These are phyloP conservation scores for Onychostruthus taczanowskii DNA, from an alignment of 2,113 vertebrate genomes.

Conservation along the genomic window DNA sequence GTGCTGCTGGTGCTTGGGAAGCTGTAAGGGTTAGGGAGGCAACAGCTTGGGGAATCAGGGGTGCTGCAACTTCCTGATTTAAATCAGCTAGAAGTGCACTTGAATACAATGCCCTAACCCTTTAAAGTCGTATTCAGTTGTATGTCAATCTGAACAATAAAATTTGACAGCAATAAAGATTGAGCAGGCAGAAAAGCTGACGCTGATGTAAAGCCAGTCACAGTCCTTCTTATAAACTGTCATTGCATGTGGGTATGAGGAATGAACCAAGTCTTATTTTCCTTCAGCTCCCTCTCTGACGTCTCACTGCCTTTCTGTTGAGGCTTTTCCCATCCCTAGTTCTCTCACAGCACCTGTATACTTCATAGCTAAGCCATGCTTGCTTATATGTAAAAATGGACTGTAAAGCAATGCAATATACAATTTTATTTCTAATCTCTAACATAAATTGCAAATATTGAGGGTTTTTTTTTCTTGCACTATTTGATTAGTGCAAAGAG, in stretches of 20 bases:
- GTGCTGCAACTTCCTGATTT: not conserved
- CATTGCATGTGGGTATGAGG: not conserved
- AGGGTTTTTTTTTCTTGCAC: not conserved
- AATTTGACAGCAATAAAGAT: constrained; percentile 25
- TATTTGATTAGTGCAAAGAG: not conserved
- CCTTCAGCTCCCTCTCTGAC: not conserved
- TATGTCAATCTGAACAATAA: constrained; percentile 3
- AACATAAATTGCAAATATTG: not conserved
- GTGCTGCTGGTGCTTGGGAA: not conserved
- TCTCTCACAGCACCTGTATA: not conserved
- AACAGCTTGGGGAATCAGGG: not conserved
- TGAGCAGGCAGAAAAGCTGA: not conserved
- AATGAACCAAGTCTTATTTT: not conserved
- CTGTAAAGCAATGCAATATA: not conserved
- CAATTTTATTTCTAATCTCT: not conserved
- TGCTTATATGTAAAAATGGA: not conserved
- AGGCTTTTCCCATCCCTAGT: not conserved
- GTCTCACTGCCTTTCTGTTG: not conserved
- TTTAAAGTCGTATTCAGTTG: not conserved
- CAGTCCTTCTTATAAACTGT: not conserved
- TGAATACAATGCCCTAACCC: not conserved
- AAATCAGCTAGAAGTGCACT: not conserved
- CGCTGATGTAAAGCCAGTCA: not conserved
- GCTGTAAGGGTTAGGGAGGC: not conserved
- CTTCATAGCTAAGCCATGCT: not conserved